phyloP scores from a whole-genome alignment of 2,797 vertebrate genomes.

The Acanthornis magna region DNA sequence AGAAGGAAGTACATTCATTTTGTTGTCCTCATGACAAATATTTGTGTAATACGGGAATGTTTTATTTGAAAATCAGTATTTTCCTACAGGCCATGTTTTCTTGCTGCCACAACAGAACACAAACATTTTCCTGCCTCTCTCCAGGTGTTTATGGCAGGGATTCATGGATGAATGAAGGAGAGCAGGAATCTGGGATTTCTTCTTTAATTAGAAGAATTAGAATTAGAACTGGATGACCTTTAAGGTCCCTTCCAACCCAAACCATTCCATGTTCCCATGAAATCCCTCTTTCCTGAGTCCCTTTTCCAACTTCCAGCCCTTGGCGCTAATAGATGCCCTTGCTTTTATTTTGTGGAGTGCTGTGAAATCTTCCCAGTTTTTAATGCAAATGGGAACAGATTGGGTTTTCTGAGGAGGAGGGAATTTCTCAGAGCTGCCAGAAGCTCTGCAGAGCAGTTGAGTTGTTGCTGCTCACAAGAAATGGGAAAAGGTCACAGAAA shows the following conservation, averaged over 20 bases:
- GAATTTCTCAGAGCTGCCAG: background rate
- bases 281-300: background rate
- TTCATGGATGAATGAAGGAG: background rate
- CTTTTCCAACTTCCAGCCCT: background rate
- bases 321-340: background rate
- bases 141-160: background rate
- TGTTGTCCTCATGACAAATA: fast-evolving
- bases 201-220: too few species aligned
- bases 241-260: background rate
- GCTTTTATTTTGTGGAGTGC: background rate
- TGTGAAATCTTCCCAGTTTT: background rate
- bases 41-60: too few species aligned
- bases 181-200: background rate
- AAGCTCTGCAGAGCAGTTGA: background rate
- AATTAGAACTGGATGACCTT: too few species aligned
- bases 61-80: background rate
- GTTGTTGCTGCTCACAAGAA: background rate
- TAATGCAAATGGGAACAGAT: background rate
- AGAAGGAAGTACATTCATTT: background rate
- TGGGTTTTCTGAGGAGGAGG: background rate
- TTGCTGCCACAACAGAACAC: background rate
- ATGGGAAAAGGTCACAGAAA: background rate
- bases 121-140: background rate
- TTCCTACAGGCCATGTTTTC: background rate
- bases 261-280: too few species aligned